Evolutionary conservation across 2,113 vertebrate genomes (phyloP).

Genomic region (Rhabdornis inornatus): DNA sequence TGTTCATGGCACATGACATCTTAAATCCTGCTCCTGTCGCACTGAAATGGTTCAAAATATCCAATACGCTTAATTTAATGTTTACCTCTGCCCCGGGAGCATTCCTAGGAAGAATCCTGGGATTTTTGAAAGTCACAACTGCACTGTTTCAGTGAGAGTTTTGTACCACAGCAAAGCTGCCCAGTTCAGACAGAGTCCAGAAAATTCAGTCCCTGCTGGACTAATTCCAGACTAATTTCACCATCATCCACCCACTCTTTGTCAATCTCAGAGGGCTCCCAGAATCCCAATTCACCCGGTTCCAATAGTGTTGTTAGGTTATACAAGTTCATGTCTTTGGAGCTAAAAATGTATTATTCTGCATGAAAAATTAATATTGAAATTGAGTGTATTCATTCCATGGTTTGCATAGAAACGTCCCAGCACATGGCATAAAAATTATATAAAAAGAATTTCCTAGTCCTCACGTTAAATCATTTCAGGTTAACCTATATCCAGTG

Average conservation of each 20-base stretch:
- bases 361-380: background rate
- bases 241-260: background rate
- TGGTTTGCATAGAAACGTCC: background rate
- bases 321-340: background rate
- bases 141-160: fast-evolving
- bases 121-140: background rate
- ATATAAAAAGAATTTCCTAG: background rate
- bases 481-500: background rate
- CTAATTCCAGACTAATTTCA: background rate
- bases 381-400: background rate
- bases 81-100: background rate
- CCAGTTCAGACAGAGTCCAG: background rate
- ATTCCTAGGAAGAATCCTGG: background rate
- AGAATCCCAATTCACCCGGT: background rate
- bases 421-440: background rate
- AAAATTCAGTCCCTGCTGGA: background rate
- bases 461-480: background rate
- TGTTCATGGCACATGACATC: background rate
- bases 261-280: background rate
- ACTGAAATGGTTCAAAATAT: background rate
- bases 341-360: background rate
- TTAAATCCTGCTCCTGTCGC: background rate
- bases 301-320: background rate
- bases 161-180: background rate
- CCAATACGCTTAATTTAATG: background rate